Evolutionary conservation across 53 echinoderm and acorn worm species (phyloP).

Genomic region (Luidia sarsii): DNA sequence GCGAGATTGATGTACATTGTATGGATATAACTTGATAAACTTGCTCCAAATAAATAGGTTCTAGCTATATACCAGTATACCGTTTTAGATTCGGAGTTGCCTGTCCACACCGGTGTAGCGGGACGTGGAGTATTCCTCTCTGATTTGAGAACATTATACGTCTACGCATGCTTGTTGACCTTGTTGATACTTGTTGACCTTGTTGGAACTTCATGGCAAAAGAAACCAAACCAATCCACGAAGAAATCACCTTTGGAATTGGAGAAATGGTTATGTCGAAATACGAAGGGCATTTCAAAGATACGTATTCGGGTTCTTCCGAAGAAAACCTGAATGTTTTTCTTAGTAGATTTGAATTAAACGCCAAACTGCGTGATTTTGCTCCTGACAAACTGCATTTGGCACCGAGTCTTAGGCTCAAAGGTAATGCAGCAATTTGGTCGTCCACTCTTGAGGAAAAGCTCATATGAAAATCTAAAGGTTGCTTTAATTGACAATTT

Average conservation of each 20-base stretch:
- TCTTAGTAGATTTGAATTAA: slow-evolving; percentile 29
- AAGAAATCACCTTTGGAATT: background rate
- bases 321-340: slow-evolving; percentile 22
- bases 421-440: slow-evolving; percentile 39
- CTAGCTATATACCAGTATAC: too few relatives aligned
- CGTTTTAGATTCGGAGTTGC: too few relatives aligned
- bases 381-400: slow-evolving; percentile 25
- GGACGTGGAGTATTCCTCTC: too few relatives aligned
- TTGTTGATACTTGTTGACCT: too few relatives aligned
- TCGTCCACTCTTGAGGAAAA: slow-evolving; percentile 14
- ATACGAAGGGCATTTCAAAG: slow-evolving; percentile 37
- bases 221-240: background rate
- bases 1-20: too few relatives aligned
- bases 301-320: slow-evolving; percentile 20
- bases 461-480: background rate
- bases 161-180: too few relatives aligned
- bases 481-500: slow-evolving; percentile 26
- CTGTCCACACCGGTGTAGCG: too few relatives aligned
- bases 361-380: slow-evolving; percentile 31
- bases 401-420: slow-evolving; percentile 23
- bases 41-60: too few relatives aligned
- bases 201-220: slow-evolving; percentile 3
- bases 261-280: background rate
- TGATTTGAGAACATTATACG: too few relatives aligned
- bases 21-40: too few relatives aligned